A percentile compares a stretch with the other conserved stretches of the same genome.
phyloP scores from a whole-genome alignment of 2,888 invertebrate genomes.

The Hypomecis atomaria region DNA sequence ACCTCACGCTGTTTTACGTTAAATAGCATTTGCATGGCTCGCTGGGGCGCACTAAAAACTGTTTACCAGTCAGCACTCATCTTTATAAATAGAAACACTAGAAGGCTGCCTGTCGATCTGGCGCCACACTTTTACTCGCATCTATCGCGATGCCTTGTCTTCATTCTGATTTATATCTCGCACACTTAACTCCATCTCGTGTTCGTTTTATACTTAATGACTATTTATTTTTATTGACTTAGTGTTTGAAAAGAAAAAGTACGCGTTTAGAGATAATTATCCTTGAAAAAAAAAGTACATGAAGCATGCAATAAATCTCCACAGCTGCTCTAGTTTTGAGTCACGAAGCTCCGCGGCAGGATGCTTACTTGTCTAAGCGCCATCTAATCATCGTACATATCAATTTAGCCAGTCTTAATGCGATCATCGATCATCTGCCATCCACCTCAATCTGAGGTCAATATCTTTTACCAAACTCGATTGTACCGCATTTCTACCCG shows the following conservation, averaged over 20 bases:
- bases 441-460: constrained; percentile 74
- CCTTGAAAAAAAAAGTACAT: constrained; percentile 3
- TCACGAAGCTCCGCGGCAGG: constrained; percentile 46
- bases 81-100: constrained; percentile 66
- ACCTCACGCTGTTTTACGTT: constrained; percentile 66
- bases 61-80: constrained; percentile 65
- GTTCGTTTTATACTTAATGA: constrained; percentile 49
- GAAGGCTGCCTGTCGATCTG: constrained; percentile 62
- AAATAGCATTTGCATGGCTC: constrained; percentile 72
- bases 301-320: constrained; percentile 20
- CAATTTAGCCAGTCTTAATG: constrained; percentile 69
- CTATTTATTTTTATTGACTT: constrained; percentile 9
- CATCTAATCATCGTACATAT: constrained; percentile 70
- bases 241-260: neutral
- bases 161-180: constrained; percentile 69
- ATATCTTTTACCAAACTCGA: constrained; percentile 75
- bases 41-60: constrained; percentile 53
- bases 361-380: constrained; percentile 65
- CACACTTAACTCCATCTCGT: constrained; percentile 51
- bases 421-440: constrained; percentile 77
- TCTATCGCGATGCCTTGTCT: constrained; percentile 63
- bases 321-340: constrained; percentile 55
- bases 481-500: constrained; percentile 59
- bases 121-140: constrained; percentile 78
- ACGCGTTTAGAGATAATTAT: neutral